phyloP scores from a whole-genome alignment of 2,797 vertebrate genomes.

The Melanotaenia parkinsoni region DNA sequence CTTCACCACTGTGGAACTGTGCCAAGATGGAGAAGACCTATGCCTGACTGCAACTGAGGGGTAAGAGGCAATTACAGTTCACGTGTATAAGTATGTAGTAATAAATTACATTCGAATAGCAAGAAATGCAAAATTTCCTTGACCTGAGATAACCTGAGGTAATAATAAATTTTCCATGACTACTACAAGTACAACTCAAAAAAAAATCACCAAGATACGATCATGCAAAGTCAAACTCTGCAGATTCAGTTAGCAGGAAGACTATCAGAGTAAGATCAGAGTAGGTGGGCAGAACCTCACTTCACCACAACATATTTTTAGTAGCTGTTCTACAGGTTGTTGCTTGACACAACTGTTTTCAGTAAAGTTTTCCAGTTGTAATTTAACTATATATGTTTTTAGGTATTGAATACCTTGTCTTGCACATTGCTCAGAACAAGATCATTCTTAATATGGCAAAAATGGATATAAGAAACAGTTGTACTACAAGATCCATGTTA shows the following conservation, averaged over 20 bases:
- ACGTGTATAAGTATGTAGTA: not conserved
- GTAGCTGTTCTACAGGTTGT: not conserved
- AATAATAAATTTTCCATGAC: not conserved
- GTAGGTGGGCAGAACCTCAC: not conserved
- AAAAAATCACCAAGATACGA: not conserved
- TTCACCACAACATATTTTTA: not conserved
- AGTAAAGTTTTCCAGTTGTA: not conserved
- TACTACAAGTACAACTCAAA: not conserved
- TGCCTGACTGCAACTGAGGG: slow-evolving; percentile 67
- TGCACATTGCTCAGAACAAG: not conserved
- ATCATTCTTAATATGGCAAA: not conserved
- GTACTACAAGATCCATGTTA: not conserved
- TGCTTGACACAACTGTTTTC: not conserved
- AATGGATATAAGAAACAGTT: not conserved
- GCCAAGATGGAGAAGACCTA: slow-evolving; percentile 67
- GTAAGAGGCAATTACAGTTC: slow-evolving; percentile 61
- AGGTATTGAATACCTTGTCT: not conserved
- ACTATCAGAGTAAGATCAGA: not conserved
- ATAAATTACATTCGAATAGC: not conserved
- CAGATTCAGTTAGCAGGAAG: not conserved
- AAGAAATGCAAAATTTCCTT: not conserved
- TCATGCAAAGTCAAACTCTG: not conserved
- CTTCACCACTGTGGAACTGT: slow-evolving; percentile 72
- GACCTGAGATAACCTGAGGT: not conserved
- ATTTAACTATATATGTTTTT: not conserved